phyloP scores from a whole-genome alignment of 2,888 invertebrate species.

The Watsonalla binaria region DNA sequence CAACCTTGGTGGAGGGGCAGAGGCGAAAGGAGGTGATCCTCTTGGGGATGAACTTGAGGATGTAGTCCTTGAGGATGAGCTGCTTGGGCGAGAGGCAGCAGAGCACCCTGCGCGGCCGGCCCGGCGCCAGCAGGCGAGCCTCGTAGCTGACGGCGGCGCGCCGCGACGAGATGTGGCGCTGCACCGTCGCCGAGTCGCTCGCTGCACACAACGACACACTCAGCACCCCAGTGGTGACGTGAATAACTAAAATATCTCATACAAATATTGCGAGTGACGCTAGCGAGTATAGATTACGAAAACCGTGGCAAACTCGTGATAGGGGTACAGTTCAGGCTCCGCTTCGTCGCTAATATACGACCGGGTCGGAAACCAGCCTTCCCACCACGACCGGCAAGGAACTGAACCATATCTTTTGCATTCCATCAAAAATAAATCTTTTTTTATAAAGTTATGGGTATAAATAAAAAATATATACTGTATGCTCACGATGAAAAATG shows the following conservation, averaged over 20 bases:
- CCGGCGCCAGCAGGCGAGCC: slow-evolving; percentile 73
- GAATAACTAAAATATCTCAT: no score
- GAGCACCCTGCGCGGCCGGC: slow-evolving; percentile 91
- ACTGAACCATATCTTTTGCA: no score
- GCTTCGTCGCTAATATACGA: not conserved
- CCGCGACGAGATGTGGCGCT: slow-evolving; percentile 90
- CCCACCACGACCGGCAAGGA: no score
- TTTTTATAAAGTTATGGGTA: no score
- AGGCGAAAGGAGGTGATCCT: slow-evolving; percentile 93
- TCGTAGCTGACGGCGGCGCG: slow-evolving; percentile 79
- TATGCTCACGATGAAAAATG: no score
- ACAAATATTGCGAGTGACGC: no score
- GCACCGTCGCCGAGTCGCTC: slow-evolving; percentile 86
- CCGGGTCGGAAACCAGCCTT: not conserved
- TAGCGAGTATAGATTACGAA: no score
- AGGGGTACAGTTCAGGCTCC: no score
- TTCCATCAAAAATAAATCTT: no score
- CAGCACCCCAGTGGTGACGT: no score
- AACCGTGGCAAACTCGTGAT: no score
- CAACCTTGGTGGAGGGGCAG: slow-evolving; percentile 95
- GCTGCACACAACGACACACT: slow-evolving; percentile 29
- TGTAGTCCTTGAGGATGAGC: slow-evolving; percentile 94
- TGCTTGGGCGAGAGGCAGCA: slow-evolving; percentile 95
- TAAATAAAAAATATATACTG: no score
- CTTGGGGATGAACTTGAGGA: slow-evolving; percentile 95